phyloP scores from a whole-genome alignment of 2,113 vertebrate species.

The Oriolus oriolus region DNA sequence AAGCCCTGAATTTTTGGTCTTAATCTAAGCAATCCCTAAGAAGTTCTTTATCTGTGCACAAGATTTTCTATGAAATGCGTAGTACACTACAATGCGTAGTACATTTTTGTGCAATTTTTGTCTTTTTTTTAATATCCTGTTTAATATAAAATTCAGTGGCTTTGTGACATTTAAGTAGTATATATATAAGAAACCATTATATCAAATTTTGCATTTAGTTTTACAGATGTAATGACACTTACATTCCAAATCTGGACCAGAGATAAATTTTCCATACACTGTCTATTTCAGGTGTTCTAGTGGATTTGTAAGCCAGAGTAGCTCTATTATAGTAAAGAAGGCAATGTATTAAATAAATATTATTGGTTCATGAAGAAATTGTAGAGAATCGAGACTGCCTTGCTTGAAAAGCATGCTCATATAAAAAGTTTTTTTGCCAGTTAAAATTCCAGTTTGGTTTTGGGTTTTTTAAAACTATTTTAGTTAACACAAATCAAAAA shows the following conservation, averaged over 20 bases:
- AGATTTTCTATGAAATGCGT: background rate
- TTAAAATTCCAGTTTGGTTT: background rate
- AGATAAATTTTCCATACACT: background rate
- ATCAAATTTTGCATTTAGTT: background rate
- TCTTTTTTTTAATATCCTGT: background rate
- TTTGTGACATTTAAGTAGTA: constrained; percentile 16
- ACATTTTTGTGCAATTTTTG: background rate
- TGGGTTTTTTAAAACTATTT: background rate
- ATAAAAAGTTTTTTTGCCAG: background rate
- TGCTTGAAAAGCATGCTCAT: background rate
- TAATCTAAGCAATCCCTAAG: background rate
- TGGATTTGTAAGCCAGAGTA: background rate
- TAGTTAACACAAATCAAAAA: background rate
- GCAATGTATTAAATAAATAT: background rate
- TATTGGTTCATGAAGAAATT: background rate
- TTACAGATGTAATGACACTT: background rate
- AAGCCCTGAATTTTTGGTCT: background rate
- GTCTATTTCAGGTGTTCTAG: background rate
- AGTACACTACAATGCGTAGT: no score
- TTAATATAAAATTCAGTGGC: background rate
- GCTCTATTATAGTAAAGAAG: background rate
- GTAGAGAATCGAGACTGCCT: background rate
- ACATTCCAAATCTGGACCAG: background rate
- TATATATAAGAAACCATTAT: background rate
- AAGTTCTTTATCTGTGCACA: background rate